Evolutionary conservation across 2,113 vertebrate genomes (phyloP).

Genomic region (Sciurus niger): DNA sequence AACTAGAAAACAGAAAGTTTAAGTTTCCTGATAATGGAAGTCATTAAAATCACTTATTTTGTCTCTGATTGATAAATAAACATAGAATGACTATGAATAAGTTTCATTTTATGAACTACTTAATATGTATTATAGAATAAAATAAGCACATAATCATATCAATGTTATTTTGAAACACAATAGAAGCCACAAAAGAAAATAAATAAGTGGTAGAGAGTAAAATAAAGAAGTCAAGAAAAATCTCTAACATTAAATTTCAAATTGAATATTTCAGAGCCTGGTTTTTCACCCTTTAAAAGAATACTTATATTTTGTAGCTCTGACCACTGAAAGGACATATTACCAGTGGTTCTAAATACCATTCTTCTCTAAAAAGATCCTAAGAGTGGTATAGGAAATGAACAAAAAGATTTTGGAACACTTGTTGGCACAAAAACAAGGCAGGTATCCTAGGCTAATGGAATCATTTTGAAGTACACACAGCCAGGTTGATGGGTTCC

Average conservation of each 20-base stretch:
- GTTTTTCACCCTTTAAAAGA: constrained; percentile 30
- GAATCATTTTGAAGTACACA: background rate
- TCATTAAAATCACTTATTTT: background rate
- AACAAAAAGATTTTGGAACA: constrained; percentile 31
- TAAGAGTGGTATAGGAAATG: background rate
- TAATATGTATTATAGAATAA: background rate
- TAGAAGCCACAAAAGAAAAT: constrained; percentile 3
- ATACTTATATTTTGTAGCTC: background rate
- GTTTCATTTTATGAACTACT: constrained; percentile 14
- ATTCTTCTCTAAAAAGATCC: constrained; percentile 13
- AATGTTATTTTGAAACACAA: constrained; percentile 22
- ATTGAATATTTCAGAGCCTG: background rate
- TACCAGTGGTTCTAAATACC: background rate
- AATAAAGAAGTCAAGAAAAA: constrained; percentile 39
- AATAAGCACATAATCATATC: background rate
- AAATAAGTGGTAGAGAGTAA: background rate
- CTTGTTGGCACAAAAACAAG: background rate
- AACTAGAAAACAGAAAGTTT: background rate
- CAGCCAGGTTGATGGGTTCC: background rate
- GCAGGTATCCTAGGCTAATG: background rate
- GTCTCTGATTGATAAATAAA: background rate
- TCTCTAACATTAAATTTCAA: constrained; percentile 34
- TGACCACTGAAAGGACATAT: constrained; percentile 23
- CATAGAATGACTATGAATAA: background rate
- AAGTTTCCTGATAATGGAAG: background rate